Evolutionary conservation across 2,888 invertebrate species (phyloP), one percentile per base, ranked within the genome.

Genomic region (Hecatera dysodea): DNA sequence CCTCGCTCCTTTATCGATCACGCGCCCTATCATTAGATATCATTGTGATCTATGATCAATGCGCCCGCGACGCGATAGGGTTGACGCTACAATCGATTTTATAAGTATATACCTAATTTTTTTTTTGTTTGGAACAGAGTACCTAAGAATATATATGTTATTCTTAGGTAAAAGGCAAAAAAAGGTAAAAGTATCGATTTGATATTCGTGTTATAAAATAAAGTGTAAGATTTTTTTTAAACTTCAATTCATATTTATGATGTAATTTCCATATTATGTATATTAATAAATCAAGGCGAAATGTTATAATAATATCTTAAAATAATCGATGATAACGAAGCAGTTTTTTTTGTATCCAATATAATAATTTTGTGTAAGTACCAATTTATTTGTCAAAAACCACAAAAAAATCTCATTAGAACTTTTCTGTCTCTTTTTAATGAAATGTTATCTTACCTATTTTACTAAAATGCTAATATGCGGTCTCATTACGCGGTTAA

Each of bases 1-100:
- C 83, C 84, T 81, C 84, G 86, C 86, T 90, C 91, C 91, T 93
- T 93, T 93, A 93, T 92, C 93, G 93, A 93, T 93, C 92, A 91
- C 86, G 88, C 89, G 90, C 91, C 92, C 94, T 94, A 94, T 94
- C 94, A 94, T 95, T 95, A 95, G 94, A 93, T 93, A 93, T 94
- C 94, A 95, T 95, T 94, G 95, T 95, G 93, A 93, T 93, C 91
- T 92, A 92, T 93, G 93, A 94, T 94, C 93, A 91, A 92, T 92
- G 89, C 87, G 88, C 85, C 86, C 81, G 89, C 88, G 86, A 73
- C 76, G 67, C 59, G 36, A 66, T 83, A 91, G 90, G 90, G 91
- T 77, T 92, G 90, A 52, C 81, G 7, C 55, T 59, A 11, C 22
- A n/a, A 22, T 52, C n/a, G 15, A 52, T 62, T 48, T 60, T 59